Base-by-base conservation (phyloP, 2,113 vertebrate genomes). In the Procavia capensis region DNA sequence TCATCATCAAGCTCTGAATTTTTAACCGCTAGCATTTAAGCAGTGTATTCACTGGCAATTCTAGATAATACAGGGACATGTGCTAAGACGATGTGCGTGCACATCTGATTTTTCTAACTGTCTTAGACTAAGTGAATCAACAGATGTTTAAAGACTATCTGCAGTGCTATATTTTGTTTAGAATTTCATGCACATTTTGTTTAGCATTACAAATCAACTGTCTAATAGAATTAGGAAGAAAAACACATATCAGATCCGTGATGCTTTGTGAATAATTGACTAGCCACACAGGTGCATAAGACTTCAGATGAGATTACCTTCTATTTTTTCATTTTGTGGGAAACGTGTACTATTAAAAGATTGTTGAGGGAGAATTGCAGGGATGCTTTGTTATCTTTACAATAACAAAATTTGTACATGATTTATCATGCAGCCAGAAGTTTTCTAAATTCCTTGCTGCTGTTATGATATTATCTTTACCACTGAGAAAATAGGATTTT, bases 201-300 rank as follows among this genome's bases (percentile, higher is more conserved):
- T 95, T 88, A 93, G 92, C 85, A 82, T 96, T 50, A 96, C 91
- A 96, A 97, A 87, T 43, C 94, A 66, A 39, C 50, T 97, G 97
- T 82, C 97, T 81, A 92, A 95, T 90, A 94, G 59, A 84, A 90
- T 93, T 96, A 96, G 34, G 47, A 66, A 78, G 72, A 93, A 86
- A 81, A 76, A 96, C 70, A 25, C 43, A 5, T 1, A 95, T 66
- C 89, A 29, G 78, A n/a, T 90, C 79, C 89, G 29, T 78, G 90
- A 94, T 66, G 61, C 81, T 92, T 97, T 92, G 85, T 88, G 39
- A 78, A 96, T 97, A 88, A 96, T 95, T 59, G 68, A 83, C 92
- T 80, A 97, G 96, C 63, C 96, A 97, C 61, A 83, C 97, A 98
- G 96, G 95, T 98, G 96, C 79, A 85, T 61, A 94, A 72, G 72